Conservation (phyloP, 1,140 invertebrate genomes). For the Euglossa dilemma region DNA sequence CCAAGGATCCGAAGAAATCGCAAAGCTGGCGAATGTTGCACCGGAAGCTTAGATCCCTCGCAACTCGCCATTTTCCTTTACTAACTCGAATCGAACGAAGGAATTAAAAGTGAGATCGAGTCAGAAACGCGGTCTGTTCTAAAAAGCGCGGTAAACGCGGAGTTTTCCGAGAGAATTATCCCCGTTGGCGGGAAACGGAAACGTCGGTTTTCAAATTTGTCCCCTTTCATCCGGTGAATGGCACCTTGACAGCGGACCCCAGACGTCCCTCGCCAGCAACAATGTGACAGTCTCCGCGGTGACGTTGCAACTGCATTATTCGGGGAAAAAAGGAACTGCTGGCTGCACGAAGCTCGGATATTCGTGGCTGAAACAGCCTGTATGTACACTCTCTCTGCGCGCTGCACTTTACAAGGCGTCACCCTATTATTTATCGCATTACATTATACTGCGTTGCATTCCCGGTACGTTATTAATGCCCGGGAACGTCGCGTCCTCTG, state of each 20-base stretch:
- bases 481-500: constrained; percentile 8
- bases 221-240: neutral
- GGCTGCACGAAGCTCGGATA: constrained; percentile 37
- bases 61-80: constrained; percentile 12
- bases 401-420: constrained; percentile 56
- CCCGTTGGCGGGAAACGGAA: neutral
- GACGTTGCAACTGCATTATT: constrained; percentile 54
- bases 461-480: constrained; percentile 55
- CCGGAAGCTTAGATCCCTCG: neutral
- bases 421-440: constrained; percentile 64
- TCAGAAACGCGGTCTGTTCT: neutral
- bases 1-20: constrained; percentile 22
- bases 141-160: too few relatives aligned
- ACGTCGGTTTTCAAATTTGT: neutral
- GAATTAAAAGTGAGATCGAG: too few relatives aligned
- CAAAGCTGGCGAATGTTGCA: constrained; percentile 10
- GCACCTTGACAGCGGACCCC: neutral
- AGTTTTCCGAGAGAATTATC: neutral
- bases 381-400: constrained; percentile 10
- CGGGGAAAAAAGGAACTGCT: constrained; percentile 28
- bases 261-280: constrained; percentile 1
- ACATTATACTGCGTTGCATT: constrained; percentile 48
- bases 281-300: constrained; percentile 38
- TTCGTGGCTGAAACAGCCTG: constrained; percentile 16
- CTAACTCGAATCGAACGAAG: neutral